A percentile compares a stretch with the other conserved stretches of the same genome.
Conservation (phyloP, 1,140 invertebrate genomes). For the Vollenhovia emeryi region DNA sequence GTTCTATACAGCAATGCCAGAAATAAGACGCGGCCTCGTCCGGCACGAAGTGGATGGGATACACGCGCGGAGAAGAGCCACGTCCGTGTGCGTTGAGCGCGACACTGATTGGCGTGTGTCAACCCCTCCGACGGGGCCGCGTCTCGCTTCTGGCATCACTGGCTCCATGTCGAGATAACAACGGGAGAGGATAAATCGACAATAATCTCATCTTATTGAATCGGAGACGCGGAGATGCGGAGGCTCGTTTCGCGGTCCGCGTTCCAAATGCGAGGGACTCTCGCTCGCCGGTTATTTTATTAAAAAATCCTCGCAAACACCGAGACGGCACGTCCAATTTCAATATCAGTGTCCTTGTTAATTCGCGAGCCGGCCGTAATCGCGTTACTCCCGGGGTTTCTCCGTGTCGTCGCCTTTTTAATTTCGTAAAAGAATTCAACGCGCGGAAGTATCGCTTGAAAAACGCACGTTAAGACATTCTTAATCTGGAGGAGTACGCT, state of each 20-base stretch:
- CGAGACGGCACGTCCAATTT: not conserved
- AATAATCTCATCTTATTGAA: conserved; percentile 10
- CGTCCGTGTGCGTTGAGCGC: too few species aligned
- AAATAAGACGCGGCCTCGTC: too few species aligned
- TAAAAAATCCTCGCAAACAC: not conserved
- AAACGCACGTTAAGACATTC: not conserved
- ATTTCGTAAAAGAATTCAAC: not conserved
- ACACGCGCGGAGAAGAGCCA: too few species aligned
- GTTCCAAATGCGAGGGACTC: not conserved
- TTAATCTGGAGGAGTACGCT: conserved; percentile 11
- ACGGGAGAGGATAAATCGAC: conserved; percentile 5
- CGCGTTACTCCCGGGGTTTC: not conserved
- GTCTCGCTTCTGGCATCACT: too few species aligned
- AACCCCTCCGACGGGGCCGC: too few species aligned
- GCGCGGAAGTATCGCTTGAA: not conserved
- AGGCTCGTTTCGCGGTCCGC: not conserved
- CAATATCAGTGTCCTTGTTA: not conserved
- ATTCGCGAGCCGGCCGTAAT: not conserved
- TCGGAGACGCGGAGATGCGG: not conserved
- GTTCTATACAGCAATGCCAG: too few species aligned
- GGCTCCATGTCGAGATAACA: conserved; percentile 5
- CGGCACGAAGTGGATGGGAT: too few species aligned
- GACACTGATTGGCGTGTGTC: too few species aligned
- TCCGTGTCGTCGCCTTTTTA: not conserved
- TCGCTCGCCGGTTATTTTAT: not conserved